Conservation (phyloP, 2,888 invertebrate genomes). For the Synanthedon myopaeformis region DNA sequence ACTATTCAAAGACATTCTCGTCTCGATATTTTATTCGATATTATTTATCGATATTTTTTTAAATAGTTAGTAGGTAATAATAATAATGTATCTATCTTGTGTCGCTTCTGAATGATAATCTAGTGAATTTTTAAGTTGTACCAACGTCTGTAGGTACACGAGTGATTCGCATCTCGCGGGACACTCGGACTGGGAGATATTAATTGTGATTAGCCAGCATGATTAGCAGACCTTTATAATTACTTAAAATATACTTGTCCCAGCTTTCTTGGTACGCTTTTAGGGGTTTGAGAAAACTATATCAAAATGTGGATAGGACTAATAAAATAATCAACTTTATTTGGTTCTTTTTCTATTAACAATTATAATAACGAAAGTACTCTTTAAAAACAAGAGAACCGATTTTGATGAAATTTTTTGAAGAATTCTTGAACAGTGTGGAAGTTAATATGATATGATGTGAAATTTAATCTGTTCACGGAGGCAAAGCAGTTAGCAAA, state of each 20-base stretch:
- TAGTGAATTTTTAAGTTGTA: not conserved
- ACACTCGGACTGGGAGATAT: conserved; percentile 21
- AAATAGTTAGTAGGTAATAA: too few relatives aligned
- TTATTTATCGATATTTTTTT: too few relatives aligned
- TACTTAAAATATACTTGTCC: conserved; percentile 56
- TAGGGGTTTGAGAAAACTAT: conserved; percentile 12
- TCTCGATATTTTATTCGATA: too few relatives aligned
- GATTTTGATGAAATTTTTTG: too few relatives aligned
- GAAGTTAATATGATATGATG: too few relatives aligned
- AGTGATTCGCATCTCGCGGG: conserved; percentile 12
- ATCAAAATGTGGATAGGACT: conserved; percentile 4
- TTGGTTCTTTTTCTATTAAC: not conserved
- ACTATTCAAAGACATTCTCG: too few relatives aligned
- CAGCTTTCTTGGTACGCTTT: conserved; percentile 47
- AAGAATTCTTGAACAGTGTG: too few relatives aligned
- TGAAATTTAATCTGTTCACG: too few relatives aligned
- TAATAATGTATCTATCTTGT: not conserved
- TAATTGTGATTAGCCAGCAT: conserved; percentile 28
- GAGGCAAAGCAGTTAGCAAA: too few relatives aligned
- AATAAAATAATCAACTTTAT: not conserved
- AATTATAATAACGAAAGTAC: not conserved
- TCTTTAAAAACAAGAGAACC: too few relatives aligned
- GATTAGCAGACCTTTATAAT: conserved; percentile 47
- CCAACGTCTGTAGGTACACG: conserved; percentile 5
- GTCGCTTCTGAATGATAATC: not conserved